Evolutionary conservation across 2,797 vertebrate species (phyloP).

Genomic region (Rhyacichthys aspro): DNA sequence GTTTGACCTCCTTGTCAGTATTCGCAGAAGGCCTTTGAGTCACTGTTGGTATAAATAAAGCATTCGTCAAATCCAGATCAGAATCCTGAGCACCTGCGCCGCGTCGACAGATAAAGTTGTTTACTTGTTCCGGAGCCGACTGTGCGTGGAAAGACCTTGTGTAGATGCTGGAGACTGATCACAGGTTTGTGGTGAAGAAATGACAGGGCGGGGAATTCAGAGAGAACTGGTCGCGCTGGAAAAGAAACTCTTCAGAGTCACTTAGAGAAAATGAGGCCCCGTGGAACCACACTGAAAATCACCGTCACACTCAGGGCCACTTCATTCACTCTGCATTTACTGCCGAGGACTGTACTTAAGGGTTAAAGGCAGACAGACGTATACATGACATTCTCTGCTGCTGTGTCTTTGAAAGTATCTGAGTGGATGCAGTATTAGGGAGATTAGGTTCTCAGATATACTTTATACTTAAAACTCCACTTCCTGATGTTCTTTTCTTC

Average conservation of each 20-base stretch:
- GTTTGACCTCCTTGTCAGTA: background rate
- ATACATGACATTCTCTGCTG: too few relatives aligned
- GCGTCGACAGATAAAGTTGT: constrained; percentile 38
- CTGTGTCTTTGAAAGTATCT: too few relatives aligned
- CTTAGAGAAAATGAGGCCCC: constrained; percentile 59
- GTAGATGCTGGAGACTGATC: constrained; percentile 55
- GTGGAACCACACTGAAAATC: constrained; percentile 37
- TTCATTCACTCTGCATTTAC: constrained; percentile 15
- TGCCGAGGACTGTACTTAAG: too few relatives aligned
- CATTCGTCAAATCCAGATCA: constrained; percentile 16
- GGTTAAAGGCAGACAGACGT: too few relatives aligned
- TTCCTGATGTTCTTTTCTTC: too few relatives aligned
- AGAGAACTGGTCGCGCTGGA: constrained; percentile 39
- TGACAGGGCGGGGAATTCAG: constrained; percentile 58
- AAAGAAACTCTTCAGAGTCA: constrained; percentile 53
- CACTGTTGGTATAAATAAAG: constrained; percentile 17
- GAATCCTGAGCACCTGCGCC: constrained; percentile 2
- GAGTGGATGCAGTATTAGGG: too few relatives aligned
- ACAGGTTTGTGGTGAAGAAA: constrained; percentile 64
- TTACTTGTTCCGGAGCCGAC: constrained; percentile 44
- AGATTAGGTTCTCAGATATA: too few relatives aligned
- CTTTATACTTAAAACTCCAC: too few relatives aligned
- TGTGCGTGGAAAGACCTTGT: constrained; percentile 50
- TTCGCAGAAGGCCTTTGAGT: constrained; percentile 3
- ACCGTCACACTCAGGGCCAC: constrained; percentile 43